Evolutionary conservation across 2,888 invertebrate species (phyloP).

Genomic region (Podotricha telesiphe): DNA sequence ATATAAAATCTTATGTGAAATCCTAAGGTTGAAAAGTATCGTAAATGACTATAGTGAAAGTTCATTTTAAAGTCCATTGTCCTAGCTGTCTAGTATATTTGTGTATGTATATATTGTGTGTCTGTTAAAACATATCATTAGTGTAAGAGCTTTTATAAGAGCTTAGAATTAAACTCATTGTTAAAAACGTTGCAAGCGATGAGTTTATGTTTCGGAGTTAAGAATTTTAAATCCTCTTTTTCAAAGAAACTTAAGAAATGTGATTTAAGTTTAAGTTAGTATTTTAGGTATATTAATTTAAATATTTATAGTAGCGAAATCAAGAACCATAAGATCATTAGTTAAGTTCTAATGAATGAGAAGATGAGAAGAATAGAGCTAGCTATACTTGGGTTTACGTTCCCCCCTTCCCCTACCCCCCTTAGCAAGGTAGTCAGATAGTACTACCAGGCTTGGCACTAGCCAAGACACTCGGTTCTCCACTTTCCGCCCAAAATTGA

Average conservation of each 20-base stretch:
- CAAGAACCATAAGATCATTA: no score
- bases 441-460: no score
- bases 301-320: background rate
- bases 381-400: no score
- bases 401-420: no score
- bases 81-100: background rate
- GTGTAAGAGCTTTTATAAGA: background rate
- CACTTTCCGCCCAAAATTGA: no score
- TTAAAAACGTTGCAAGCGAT: slow-evolving; percentile 2
- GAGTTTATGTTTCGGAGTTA: slow-evolving; percentile 6
- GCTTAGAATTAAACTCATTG: background rate
- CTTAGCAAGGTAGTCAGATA: no score
- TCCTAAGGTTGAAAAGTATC: background rate
- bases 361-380: no score
- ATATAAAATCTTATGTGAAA: background rate
- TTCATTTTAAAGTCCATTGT: background rate
- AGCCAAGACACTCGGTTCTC: no score
- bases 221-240: slow-evolving; percentile 8
- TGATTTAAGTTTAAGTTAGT: background rate
- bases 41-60: background rate
- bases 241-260: slow-evolving; percentile 16
- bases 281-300: background rate
- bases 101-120: no score
- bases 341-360: no score
- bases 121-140: background rate